Evolutionary conservation across 2,888 invertebrate species (phyloP), one percentile per base, ranked within the genome.

Genomic region (Ophion slaviceki): DNA sequence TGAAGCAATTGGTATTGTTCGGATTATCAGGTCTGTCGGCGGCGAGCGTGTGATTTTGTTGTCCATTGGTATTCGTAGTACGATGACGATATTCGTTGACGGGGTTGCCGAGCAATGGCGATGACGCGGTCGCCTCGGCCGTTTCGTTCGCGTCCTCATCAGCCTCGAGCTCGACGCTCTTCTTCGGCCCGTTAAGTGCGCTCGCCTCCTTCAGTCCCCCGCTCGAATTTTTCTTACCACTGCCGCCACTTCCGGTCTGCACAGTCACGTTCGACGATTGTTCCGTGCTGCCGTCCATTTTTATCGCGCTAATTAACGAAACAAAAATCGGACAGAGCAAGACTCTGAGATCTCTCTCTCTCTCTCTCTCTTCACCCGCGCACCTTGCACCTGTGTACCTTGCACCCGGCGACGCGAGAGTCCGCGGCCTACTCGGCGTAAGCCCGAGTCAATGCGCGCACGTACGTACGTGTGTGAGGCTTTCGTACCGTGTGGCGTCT

Each of bases 281-380:
- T 68, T 88, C 89, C 83, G 91, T 88, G 86, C 88, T 91, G 84
- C 90, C 91, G 89, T 92, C 91, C 92, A 92, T 92, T 82, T 87
- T 87, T 47, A 70, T 32, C 64, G 45, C 57, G 11, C 32, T 32
- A 32, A 32, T 32, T 7, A 80, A 80, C 24, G 36, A 61, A 17
- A 53, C 36, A 24, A 11, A 32, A 24, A 24, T 2, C 5, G 2
- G 61, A 72, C 4, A 24, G 7, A 59, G 20, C 17, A 67, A 17
- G 70, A 28, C 59, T 36, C 64, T 0, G 7, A 10, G 28, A 10
- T 28, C 2, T 80, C 80, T 74, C 67, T 71, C 80, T 77, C 59
- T 57, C 64, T 76, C 59, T 68, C 45, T 80, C 61, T 62, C 62
- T 45, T 72, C 77, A 79, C 79, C 82, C 84, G 86, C 84, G 86